A percentile compares a stretch with the other conserved stretches of the same genome.
phyloP scores from a whole-genome alignment of 2,797 vertebrate genomes.

The Xyrichtys novacula region DNA sequence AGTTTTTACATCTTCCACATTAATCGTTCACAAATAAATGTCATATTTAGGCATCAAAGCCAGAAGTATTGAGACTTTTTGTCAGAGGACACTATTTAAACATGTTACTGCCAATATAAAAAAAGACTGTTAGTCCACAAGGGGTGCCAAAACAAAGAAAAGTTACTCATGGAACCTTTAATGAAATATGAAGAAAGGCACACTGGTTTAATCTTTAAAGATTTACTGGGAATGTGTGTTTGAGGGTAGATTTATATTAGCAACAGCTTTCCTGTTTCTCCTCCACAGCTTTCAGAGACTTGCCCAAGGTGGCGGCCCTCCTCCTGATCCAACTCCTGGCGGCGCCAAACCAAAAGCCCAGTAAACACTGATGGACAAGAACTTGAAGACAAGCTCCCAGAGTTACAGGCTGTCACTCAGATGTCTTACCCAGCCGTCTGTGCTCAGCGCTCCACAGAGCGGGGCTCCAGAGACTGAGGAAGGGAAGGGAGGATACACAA shows the following conservation, averaged over 20 bases:
- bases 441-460: conserved; percentile 59
- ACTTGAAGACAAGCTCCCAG: conserved; percentile 48
- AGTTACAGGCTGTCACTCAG: conserved; percentile 82
- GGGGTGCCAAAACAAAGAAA: too few species aligned
- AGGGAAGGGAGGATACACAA: conserved; percentile 50
- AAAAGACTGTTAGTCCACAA: too few species aligned
- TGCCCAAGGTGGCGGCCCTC: conserved; percentile 79
- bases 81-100: too few species aligned
- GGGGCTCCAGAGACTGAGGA: conserved; percentile 50
- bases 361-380: conserved; percentile 65
- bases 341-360: conserved; percentile 85
- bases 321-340: conserved; percentile 80
- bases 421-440: conserved; percentile 84
- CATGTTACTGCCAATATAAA: too few species aligned
- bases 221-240: background rate
- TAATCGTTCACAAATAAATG: too few species aligned
- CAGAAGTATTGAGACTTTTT: too few species aligned
- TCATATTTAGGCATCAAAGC: too few species aligned
- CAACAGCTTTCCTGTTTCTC: conserved; percentile 19
- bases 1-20: too few species aligned
- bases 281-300: conserved; percentile 79
- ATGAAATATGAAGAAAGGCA: too few species aligned
- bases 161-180: too few species aligned
- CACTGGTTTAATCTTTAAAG: background rate
- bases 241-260: background rate